Conservation (phyloP, 2,113 vertebrate species). For the Uria aalge region DNA sequence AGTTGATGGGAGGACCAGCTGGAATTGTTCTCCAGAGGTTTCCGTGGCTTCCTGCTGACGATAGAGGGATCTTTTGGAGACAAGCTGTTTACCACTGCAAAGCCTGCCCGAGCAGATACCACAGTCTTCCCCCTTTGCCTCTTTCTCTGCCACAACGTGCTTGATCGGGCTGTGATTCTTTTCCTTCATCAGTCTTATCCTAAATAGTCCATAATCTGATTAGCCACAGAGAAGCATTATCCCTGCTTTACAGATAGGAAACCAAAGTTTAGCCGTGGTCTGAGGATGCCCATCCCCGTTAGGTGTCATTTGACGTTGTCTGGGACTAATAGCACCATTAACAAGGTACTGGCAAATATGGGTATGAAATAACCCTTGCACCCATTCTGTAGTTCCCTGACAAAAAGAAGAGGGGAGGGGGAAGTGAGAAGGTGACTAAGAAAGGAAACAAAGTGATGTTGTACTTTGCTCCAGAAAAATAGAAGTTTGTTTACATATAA, state of each 20-base stretch:
- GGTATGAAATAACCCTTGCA: not conserved
- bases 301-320: not conserved
- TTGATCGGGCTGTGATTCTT: not conserved
- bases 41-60: not conserved
- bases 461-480: not conserved
- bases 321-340: not conserved
- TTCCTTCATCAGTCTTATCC: not conserved
- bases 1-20: not conserved
- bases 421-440: not conserved
- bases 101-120: not conserved
- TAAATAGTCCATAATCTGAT: not conserved
- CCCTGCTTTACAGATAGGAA: not conserved
- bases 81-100: not conserved
- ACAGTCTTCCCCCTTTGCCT: not conserved
- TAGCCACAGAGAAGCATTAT: not conserved
- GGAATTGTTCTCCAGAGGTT: not conserved
- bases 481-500: not conserved
- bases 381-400: not conserved
- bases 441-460: not conserved
- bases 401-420: not conserved
- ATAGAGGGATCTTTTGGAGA: not conserved
- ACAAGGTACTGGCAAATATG: not conserved
- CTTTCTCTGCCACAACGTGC: not conserved
- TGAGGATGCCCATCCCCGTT: not conserved
- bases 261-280: not conserved